phyloP scores from a whole-genome alignment of 1,140 invertebrate species.

The Aricia agestis region DNA sequence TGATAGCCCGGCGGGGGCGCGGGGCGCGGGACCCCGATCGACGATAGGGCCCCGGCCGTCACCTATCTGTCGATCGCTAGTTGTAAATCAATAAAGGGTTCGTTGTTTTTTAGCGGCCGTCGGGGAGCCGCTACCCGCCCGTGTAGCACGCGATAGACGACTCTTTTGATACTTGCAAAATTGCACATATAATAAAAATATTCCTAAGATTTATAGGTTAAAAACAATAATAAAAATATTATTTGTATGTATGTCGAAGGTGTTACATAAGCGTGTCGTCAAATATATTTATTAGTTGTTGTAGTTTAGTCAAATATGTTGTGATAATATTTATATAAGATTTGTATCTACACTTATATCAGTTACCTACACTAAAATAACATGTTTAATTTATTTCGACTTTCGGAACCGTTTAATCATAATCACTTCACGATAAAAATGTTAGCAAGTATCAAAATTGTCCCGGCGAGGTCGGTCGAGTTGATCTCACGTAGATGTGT shows the following conservation, averaged over 20 bases:
- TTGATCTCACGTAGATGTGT: constrained; percentile 18
- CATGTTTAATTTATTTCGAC: too few species aligned
- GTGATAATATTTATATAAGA: too few species aligned
- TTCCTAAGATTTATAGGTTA: too few species aligned
- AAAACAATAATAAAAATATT: background rate
- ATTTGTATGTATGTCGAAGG: too few species aligned
- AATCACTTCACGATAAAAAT: background rate
- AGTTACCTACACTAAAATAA: too few species aligned
- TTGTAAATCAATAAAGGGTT: constrained; percentile 58
- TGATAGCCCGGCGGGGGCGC: background rate
- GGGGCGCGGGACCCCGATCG: constrained; percentile 9
- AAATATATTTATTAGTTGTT: too few species aligned
- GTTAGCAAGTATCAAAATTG: background rate
- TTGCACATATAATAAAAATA: background rate
- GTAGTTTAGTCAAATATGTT: too few species aligned
- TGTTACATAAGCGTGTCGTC: background rate
- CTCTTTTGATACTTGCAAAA: constrained; percentile 24
- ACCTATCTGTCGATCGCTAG: constrained; percentile 43
- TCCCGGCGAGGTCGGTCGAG: background rate
- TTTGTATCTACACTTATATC: too few species aligned
- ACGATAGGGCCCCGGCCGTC: constrained; percentile 7
- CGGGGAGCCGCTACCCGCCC: constrained; percentile 21
- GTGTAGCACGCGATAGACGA: constrained; percentile 23
- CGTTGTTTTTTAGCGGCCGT: constrained; percentile 34
- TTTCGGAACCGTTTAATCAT: too few species aligned